Evolutionary conservation across 2,888 invertebrate species (phyloP), one percentile per base, ranked within the genome.

Genomic region (Eucera pruinosa): DNA sequence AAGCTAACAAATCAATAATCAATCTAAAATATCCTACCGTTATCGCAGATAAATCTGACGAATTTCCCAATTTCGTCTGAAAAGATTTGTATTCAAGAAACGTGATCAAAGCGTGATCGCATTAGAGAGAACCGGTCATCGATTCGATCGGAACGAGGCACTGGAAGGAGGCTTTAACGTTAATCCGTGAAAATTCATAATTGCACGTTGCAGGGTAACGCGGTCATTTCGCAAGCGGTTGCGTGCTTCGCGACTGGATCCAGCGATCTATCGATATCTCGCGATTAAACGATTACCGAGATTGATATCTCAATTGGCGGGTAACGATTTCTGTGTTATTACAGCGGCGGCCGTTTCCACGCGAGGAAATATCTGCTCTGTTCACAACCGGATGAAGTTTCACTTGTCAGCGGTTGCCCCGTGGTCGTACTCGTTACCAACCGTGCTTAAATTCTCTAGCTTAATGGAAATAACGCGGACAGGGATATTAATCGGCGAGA

Each of bases 291-390:
- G 85, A 85, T 85, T 85, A 82, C 62, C 67, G 73, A 80, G 85
- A 85, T 85, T 83, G 85, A 85, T 84, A 84, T 84, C 85, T 85
- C 85, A 82, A 83, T 85, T 83, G 85, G 74, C 45, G 74, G 81
- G 60, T 75, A 82, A 81, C 80, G 73, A 80, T 81, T 79, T 77
- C 80, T 72, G 57, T 65, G 68, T 69, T 77, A 73, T 62, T 81
- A 73, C 36, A 30, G 64, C 58, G 67, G 62, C 62, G 64, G 60
- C 64, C 62, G 85, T 85, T 83, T 73, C 81, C 69, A 71, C 71
- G 57, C 55, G 39, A 20, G 65, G 70, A 71, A 52, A 68, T 67
- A 58, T 55, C 62, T 33, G 64, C 73, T 78, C 62, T 69, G 70
- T 25, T 36, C 11, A n/a, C 9, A 20, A 23, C 67, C n/a, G 11